Evolutionary conservation across 2,797 vertebrate genomes (phyloP).

Genomic region (Vultur gryphus): DNA sequence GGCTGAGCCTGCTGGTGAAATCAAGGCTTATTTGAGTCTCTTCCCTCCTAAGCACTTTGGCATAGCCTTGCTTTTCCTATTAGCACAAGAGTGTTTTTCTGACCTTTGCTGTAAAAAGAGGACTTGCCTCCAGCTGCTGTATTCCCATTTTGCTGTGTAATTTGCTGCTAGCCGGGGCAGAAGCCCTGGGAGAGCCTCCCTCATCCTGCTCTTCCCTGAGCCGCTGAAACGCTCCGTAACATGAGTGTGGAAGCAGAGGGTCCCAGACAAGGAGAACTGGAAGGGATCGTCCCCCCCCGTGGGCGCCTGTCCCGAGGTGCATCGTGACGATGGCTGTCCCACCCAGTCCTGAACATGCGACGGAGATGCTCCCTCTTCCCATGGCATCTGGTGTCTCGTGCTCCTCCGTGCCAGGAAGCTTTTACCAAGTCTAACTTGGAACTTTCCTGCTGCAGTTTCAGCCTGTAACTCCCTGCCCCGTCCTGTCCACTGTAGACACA

Average conservation of each 20-base stretch:
- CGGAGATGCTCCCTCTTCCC: background rate
- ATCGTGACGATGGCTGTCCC: background rate
- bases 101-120: background rate
- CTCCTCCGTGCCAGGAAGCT: too few relatives aligned
- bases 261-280: background rate
- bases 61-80: background rate
- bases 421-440: background rate
- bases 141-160: background rate
- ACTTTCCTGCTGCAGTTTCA: background rate
- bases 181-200: background rate
- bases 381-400: background rate
- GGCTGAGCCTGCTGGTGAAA: background rate
- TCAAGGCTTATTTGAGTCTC: background rate
- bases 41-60: background rate
- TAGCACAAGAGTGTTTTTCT: background rate
- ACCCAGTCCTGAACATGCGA: background rate
- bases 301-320: background rate
- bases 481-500: background rate
- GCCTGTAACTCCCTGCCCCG: background rate
- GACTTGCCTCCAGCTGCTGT: background rate
- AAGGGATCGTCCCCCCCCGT: too few relatives aligned
- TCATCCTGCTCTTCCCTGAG: background rate
- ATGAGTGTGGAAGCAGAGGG: background rate
- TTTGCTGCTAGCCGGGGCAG: background rate
- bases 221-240: fast-evolving